These are phyloP conservation scores for Lasioglossum oenotherae DNA, from an alignment of 2,888 invertebrate genomes.

Conservation along the genomic window DNA sequence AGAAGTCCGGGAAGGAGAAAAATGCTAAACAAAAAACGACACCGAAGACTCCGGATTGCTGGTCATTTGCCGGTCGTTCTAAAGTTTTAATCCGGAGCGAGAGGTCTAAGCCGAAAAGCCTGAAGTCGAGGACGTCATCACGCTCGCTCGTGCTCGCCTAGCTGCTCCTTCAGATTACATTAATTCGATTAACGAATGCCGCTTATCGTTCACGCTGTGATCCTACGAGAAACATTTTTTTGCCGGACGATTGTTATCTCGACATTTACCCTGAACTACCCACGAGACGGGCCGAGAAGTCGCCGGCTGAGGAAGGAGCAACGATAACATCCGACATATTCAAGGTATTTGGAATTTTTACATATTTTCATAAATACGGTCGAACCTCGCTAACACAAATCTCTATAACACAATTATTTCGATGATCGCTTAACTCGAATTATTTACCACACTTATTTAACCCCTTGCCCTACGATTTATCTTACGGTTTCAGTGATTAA, in stretches of 20 bases:
- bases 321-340: background rate
- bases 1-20: slow-evolving; percentile 53
- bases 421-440: background rate
- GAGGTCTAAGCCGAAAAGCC: slow-evolving; percentile 81
- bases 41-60: slow-evolving; percentile 53
- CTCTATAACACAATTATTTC: background rate
- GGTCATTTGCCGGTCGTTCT: slow-evolving; percentile 68
- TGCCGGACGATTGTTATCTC: slow-evolving; percentile 3
- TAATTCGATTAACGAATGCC: slow-evolving; percentile 83
- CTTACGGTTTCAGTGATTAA: too few species aligned
- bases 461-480: too few species aligned
- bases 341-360: background rate
- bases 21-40: slow-evolving; percentile 48
- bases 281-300: background rate
- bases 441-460: background rate
- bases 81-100: slow-evolving; percentile 73
- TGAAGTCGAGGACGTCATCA: slow-evolving; percentile 79
- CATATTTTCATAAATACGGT: background rate
- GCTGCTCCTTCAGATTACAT: slow-evolving; percentile 78
- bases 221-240: slow-evolving; percentile 32
- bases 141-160: slow-evolving; percentile 80
- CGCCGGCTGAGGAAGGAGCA: background rate
- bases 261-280: slow-evolving; percentile 10
- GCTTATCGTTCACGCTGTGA: slow-evolving; percentile 54
- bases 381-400: background rate